These are phyloP conservation scores for Dysdera silvatica DNA, from an alignment of 1,140 invertebrate genomes.

Conservation along the genomic window DNA sequence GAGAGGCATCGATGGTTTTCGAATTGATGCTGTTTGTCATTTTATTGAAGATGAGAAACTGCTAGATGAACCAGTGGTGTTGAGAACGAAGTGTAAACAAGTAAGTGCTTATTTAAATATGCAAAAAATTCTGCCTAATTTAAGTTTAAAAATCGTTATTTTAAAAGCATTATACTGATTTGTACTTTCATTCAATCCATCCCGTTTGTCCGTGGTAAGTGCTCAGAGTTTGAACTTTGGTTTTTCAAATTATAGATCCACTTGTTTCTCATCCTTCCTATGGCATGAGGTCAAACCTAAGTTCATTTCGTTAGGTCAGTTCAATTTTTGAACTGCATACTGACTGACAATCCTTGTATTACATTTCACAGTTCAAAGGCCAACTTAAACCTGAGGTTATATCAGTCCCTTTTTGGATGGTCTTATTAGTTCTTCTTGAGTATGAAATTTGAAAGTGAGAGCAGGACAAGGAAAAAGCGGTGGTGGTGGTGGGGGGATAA, in stretches of 20 bases:
- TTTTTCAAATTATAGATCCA: background rate
- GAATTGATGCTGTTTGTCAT: conserved; percentile 60
- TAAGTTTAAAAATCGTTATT: background rate
- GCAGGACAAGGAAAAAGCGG: no score
- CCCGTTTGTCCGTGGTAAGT: no score
- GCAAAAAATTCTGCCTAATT: background rate
- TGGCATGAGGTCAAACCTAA: background rate
- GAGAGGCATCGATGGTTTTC: conserved; percentile 67
- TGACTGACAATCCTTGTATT: no score
- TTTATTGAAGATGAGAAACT: conserved; percentile 52
- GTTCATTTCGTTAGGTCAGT: no score
- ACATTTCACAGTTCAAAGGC: no score
- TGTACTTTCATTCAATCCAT: background rate
- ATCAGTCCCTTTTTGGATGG: no score
- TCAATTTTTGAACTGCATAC: no score
- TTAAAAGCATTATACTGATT: background rate
- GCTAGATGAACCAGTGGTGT: conserved; percentile 34
- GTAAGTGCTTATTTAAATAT: background rate
- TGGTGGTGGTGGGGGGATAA: no score
- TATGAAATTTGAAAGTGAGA: no score
- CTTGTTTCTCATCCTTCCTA: background rate
- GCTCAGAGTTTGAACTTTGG: background rate
- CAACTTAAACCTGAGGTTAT: no score
- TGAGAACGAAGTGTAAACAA: background rate
- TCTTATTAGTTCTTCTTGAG: no score